Conservation (phyloP, 1,140 invertebrate species). For the Drosophila ohnishii region DNA sequence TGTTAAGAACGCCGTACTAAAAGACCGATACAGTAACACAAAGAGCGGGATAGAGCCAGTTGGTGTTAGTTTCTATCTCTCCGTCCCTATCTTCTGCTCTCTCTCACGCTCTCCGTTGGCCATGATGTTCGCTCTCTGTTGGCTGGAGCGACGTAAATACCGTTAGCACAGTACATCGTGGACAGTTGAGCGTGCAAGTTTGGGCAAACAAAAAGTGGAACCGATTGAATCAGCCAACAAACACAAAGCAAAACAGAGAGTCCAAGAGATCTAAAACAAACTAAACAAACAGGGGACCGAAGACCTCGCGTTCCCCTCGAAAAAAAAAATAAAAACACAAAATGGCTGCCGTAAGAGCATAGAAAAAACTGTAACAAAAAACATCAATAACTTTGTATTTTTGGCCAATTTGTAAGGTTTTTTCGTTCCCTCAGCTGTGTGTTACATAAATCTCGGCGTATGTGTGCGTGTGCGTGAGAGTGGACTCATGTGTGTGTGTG, state of each 20-base stretch:
- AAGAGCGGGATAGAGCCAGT: conserved; percentile 5
- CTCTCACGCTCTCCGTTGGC: conserved; percentile 17
- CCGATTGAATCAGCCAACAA: conserved; percentile 25
- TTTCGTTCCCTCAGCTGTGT: conserved; percentile 52
- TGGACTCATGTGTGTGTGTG: conserved; percentile 50
- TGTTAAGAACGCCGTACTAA: conserved; percentile 17
- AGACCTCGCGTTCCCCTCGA: not conserved
- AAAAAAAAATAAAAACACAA: conserved; percentile 25
- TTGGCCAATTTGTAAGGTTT: conserved; percentile 24
- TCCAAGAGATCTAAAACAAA: conserved; percentile 12
- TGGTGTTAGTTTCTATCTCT: conserved; percentile 2
- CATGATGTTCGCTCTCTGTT: conserved; percentile 32
- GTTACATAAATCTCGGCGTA: conserved; percentile 73
- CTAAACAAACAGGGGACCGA: conserved; percentile 20
- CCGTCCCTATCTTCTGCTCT: conserved; percentile 2
- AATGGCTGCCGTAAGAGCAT: conserved; percentile 42
- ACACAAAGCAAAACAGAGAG: conserved; percentile 44
- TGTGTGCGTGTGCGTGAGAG: conserved; percentile 46
- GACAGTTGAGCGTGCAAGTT: conserved; percentile 77
- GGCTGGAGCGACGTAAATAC: conserved; percentile 61
- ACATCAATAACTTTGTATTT: conserved; percentile 19
- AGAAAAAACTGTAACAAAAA: conserved; percentile 4
- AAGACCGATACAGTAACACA: not conserved
- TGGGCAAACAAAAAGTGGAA: conserved; percentile 30
- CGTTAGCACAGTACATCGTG: conserved; percentile 75